Evolutionary conservation across 2,888 invertebrate species (phyloP).

Genomic region (Terebella lapidaria): DNA sequence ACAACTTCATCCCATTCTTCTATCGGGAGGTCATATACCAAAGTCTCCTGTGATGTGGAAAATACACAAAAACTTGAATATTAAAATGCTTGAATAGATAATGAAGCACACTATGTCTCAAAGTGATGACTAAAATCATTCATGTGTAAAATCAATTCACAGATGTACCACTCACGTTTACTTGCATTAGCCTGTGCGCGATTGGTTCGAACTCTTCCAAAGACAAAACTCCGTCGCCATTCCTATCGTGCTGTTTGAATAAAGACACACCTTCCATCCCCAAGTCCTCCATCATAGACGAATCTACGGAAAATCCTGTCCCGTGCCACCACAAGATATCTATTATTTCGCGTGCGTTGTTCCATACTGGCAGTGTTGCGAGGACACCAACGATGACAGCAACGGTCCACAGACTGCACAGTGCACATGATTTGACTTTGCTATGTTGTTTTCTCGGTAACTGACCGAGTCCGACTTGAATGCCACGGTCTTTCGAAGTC

Average conservation of each 20-base stretch:
- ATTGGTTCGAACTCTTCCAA: conserved; percentile 42
- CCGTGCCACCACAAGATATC: not conserved
- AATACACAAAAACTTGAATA: not conserved
- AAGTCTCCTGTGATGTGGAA: conserved; percentile 15
- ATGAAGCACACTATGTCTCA: not conserved
- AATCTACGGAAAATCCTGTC: not conserved
- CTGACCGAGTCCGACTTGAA: no score
- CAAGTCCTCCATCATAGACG: conserved; percentile 13
- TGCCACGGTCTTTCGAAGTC: no score
- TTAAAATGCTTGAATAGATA: not conserved
- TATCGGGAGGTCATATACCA: conserved; percentile 19
- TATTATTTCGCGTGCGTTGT: not conserved
- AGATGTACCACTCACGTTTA: conserved; percentile 35
- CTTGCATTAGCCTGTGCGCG: conserved; percentile 29
- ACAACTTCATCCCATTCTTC: conserved; percentile 34
- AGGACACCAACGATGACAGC: not conserved
- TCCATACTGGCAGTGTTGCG: not conserved
- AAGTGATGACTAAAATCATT: not conserved
- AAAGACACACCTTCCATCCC: conserved; percentile 34
- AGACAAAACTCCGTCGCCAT: conserved; percentile 38
- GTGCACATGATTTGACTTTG: no score
- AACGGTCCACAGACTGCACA: not conserved
- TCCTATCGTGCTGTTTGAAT: conserved; percentile 36
- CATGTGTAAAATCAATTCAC: no score
- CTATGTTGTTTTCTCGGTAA: no score